phyloP scores from a whole-genome alignment of 2,797 vertebrate genomes.

The Eulemur mongoz region DNA sequence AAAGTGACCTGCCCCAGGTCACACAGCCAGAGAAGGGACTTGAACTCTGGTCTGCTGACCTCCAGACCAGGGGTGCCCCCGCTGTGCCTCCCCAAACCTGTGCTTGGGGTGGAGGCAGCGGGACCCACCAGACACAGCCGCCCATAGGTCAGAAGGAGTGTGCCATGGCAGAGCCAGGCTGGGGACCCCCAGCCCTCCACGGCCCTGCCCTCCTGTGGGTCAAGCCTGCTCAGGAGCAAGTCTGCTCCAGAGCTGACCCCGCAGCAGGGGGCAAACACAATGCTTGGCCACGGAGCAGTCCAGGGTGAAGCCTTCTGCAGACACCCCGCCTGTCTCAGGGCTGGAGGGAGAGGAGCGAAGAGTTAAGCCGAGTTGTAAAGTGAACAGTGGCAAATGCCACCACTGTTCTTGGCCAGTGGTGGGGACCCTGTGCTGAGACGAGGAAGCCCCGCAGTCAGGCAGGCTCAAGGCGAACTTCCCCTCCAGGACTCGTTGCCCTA shows the following conservation, averaged over 20 bases:
- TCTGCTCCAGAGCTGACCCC: background rate
- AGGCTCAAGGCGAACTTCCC: background rate
- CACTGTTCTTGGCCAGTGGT: background rate
- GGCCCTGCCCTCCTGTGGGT: no score
- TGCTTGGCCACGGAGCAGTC: background rate
- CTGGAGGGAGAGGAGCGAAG: background rate
- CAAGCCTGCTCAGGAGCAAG: background rate
- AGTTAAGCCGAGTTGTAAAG: background rate
- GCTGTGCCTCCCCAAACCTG: no score
- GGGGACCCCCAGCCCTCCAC: background rate
- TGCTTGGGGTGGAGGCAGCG: background rate
- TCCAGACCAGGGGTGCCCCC: background rate
- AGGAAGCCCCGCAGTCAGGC: background rate
- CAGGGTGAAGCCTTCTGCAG: background rate
- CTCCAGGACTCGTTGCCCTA: background rate
- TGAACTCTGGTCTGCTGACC: background rate
- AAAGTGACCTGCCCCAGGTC: background rate
- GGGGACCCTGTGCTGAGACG: accelerated
- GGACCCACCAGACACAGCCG: background rate
- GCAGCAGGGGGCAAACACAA: background rate
- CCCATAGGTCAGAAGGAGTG: no score
- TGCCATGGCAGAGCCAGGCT: accelerated
- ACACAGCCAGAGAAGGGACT: background rate
- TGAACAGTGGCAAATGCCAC: background rate
- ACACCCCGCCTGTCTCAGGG: background rate